Evolutionary conservation across 2,888 invertebrate genomes (phyloP), one percentile per base, ranked within the genome.

Genomic region (Cylindroiulus punctatus): DNA sequence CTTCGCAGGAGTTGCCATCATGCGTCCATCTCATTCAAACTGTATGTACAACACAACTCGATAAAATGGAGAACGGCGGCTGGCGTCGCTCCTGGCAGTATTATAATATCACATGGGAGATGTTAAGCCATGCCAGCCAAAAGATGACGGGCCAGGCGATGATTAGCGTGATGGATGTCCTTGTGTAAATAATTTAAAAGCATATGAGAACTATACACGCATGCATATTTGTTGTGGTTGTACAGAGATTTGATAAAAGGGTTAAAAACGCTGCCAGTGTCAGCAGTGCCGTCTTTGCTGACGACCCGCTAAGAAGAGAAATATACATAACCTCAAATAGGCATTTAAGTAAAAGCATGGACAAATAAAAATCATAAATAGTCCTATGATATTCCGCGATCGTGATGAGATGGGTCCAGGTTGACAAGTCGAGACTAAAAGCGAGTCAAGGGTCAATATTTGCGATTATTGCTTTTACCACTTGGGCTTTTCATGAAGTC

Each of bases 391-490:
- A 14, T 76, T 30, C 30, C 4, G 7, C 26, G 14, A 76, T 76
- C 76, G 26, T 30, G 76, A 76, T 76, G 76, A 76, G 76, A 76
- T 76, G 76, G 76, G 14, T 76, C 26, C 76, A 30, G 76, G 76
- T 76, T 76, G 76, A 76, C 76, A 30, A 40, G 26, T 84, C 44
- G 40, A 42, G 84, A 36, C 85, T 47, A 85, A 81, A 36, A 85
- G n/a, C 76, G 14, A 26, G n/a, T 42, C 22, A 2, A n/a, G 65
- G 32, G 89, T 89, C 89, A 93, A 92, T 93, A 93, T 91, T 93
- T 93, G 90, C 93, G 93, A 90, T 93, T 93, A 90, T 93, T 93
- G 91, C 93, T 93, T 89, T 92, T 93, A 88, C 93, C 92, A 89
- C 93, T 92, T 91, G 88, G 93, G 36, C 84, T 85, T 40, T 85